Evolutionary conservation across 2,113 vertebrate species (phyloP).

Genomic region (Scortum barcoo): DNA sequence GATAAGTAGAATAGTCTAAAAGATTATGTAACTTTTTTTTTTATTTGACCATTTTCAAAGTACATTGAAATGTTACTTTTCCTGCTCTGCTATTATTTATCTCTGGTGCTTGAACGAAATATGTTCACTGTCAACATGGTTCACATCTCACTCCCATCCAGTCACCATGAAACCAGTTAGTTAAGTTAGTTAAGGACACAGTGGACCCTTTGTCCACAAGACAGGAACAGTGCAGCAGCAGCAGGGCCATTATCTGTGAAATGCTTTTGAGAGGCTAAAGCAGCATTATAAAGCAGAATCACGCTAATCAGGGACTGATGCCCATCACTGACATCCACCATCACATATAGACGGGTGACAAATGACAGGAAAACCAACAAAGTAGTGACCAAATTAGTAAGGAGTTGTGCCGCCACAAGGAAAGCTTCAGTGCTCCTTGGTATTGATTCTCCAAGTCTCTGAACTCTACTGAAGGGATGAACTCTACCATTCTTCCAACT

Average conservation of each 20-base stretch:
- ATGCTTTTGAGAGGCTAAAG: not conserved
- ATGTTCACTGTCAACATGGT: not conserved
- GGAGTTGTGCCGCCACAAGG: too few relatives aligned
- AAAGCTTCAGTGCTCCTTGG: too few relatives aligned
- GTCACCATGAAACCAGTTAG: not conserved
- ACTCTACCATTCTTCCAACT: too few relatives aligned
- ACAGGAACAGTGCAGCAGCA: not conserved
- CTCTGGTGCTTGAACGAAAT: not conserved
- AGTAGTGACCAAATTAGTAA: too few relatives aligned
- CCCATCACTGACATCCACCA: not conserved
- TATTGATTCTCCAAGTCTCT: too few relatives aligned
- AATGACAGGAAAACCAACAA: not conserved
- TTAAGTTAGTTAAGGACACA: not conserved
- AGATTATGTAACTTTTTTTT: too few relatives aligned
- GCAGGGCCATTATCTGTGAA: too few relatives aligned
- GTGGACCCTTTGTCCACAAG: not conserved
- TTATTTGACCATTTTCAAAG: not conserved
- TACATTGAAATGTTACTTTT: not conserved
- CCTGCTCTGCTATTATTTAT: not conserved
- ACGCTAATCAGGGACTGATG: not conserved
- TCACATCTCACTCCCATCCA: not conserved
- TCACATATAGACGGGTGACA: not conserved
- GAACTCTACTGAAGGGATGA: too few relatives aligned
- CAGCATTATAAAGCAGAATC: not conserved
- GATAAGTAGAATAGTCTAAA: too few relatives aligned